Evolutionary conservation across 1,140 invertebrate genomes (phyloP).

Genomic region (Caenorhabditis latens): DNA sequence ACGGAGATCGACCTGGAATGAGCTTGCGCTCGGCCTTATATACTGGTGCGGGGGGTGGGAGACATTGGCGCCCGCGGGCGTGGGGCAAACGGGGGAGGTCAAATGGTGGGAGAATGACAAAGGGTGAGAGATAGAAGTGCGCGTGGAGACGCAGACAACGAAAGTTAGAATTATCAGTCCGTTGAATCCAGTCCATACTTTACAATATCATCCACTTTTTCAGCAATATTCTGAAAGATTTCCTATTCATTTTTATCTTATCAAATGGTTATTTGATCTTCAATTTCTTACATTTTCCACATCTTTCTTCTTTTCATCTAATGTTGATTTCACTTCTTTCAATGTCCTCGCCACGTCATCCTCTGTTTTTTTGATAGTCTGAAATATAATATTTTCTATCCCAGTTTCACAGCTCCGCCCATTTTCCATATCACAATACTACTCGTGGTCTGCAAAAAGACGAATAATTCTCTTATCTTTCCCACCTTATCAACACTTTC

Average conservation of each 20-base stretch:
- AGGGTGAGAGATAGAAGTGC: no score
- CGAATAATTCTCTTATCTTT: no score
- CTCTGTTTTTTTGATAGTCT: conserved; percentile 15
- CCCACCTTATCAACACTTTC: conserved; percentile 27
- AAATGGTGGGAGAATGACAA: no score
- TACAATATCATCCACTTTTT: conserved; percentile 14
- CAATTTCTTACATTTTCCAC: conserved; percentile 5
- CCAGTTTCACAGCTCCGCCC: conserved; percentile 35
- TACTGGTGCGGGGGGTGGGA: no score
- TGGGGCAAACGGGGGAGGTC: no score
- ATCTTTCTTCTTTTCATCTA: background rate
- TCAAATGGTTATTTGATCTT: background rate
- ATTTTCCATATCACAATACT: conserved; percentile 44
- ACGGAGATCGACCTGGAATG: no score
- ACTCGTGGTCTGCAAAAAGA: conserved; percentile 7
- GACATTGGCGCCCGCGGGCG: no score
- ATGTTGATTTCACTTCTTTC: background rate
- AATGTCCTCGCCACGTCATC: background rate
- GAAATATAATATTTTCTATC: conserved; percentile 42
- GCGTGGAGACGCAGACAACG: no score
- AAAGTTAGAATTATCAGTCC: no score
- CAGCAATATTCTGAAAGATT: conserved; percentile 38
- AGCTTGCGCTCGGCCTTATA: no score
- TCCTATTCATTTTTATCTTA: background rate
- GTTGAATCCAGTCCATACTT: no score